phyloP scores from a whole-genome alignment of 2,797 vertebrate genomes.

The Chloroceryle inda region DNA sequence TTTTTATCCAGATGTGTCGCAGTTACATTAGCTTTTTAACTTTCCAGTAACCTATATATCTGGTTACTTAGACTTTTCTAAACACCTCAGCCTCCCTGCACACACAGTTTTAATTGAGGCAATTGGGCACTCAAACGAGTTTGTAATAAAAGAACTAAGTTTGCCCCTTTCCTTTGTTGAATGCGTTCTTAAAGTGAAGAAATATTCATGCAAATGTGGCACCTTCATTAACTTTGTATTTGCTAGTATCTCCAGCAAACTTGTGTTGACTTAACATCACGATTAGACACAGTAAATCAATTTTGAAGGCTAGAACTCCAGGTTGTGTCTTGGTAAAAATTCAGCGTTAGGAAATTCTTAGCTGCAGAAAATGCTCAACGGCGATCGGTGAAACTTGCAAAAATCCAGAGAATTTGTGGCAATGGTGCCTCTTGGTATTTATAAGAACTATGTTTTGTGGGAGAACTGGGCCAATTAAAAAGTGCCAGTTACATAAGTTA shows the following conservation, averaged over 20 bases:
- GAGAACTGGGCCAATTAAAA: constrained; percentile 66
- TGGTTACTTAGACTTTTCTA: constrained; percentile 83
- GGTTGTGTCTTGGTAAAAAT: constrained; percentile 54
- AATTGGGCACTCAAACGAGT: constrained; percentile 69
- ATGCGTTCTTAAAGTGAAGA: constrained; percentile 49
- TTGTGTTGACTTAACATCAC: constrained; percentile 65
- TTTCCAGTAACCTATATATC: constrained; percentile 74
- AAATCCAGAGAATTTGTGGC: constrained; percentile 65
- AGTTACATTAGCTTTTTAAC: constrained; percentile 85
- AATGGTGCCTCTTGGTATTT: constrained; percentile 75
- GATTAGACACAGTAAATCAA: constrained; percentile 58
- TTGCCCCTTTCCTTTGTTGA: constrained; percentile 60
- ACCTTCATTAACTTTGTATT: constrained; percentile 69
- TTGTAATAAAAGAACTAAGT: constrained; percentile 69
- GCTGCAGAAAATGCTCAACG: constrained; percentile 63
- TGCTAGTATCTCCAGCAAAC: constrained; percentile 60
- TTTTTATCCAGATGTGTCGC: constrained; percentile 83
- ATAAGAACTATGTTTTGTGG: constrained; percentile 73
- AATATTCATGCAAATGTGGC: constrained; percentile 65
- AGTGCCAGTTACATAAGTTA: constrained; percentile 62
- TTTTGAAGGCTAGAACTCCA: constrained; percentile 62
- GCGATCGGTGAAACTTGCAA: constrained; percentile 68
- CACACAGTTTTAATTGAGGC: constrained; percentile 78
- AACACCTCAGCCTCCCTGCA: constrained; percentile 61
- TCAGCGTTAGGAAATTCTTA: constrained; percentile 61